Evolutionary conservation across 2,113 vertebrate genomes (phyloP), one percentile per base, ranked within the genome.

Genomic region (Chloropsis cyanopogon): DNA sequence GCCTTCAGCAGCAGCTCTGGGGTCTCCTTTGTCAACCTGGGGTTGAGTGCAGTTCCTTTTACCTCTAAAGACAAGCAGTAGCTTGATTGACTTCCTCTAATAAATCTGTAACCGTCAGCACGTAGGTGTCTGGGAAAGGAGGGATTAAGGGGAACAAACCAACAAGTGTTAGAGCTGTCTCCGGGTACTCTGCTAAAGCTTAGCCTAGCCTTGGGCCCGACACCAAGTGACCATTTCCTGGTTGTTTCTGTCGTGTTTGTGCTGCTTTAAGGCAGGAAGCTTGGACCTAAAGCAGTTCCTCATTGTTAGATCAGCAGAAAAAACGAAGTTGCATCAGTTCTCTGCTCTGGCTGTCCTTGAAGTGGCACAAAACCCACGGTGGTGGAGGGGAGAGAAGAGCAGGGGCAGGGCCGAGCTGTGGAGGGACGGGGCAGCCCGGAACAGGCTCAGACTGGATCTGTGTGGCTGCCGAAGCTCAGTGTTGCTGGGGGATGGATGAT

Each of bases 391-490:
- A 29, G 64, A 54, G 59, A 54, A 14, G 3, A 65, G 59, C 70
- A 61, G 81, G 69, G 75, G 78, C 31, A 37, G 73, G 44, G 78
- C 2, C 21, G 3, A 50, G 66, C 29, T 35, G 56, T 7, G 46
- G 37, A 60, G 70, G 39, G 50, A 4, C 6, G 49, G 54, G 64
- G 39, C 91, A 86, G 94, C 80, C 86, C 53, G 4, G 52, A 94
- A 56, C 95, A 88, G 81, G 92, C 82, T 95, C 29, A 5, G 68
- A 22, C 91, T 46, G 91, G 86, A 70, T 94, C 39, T 81, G 56
- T 9, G 1, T 44, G 20, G 44, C 28, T 52, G 37, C 42, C 37
- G 3, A 47, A 57, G 35, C 35, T 0, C 1, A 0, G 15, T n/a
- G 24, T 13, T 16, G 23, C 1, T 10, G 5, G 2, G 5, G 9